A percentile compares a stretch with the other conserved stretches of the same genome.
These are phyloP conservation scores for Sminthopsis crassicaudata DNA, from an alignment of 2,113 vertebrate species.

Conservation along the genomic window DNA sequence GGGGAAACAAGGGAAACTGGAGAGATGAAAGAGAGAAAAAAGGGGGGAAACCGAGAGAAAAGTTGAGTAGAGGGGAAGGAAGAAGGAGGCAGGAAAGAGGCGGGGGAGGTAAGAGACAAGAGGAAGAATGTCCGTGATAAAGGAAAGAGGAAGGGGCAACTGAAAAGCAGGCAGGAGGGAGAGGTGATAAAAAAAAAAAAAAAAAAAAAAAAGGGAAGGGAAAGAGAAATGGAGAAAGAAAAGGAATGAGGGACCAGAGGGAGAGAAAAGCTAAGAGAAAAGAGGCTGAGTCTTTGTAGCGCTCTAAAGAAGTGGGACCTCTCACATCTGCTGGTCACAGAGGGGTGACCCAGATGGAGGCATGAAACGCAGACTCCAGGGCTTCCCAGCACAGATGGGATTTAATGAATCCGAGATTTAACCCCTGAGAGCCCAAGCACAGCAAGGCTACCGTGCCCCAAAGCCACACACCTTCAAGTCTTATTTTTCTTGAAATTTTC, in stretches of 20 bases:
- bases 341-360: constrained; percentile 28
- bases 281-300: neutral
- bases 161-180: neutral
- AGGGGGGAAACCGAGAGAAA: too few species aligned
- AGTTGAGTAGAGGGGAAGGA: neutral
- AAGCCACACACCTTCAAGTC: neutral
- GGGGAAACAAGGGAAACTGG: neutral
- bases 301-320: neutral
- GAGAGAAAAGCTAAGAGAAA: neutral
- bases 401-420: constrained; percentile 8
- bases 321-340: constrained; percentile 1
- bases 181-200: neutral
- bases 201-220: neutral
- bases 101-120: neutral
- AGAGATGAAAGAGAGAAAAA: too few species aligned
- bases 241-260: neutral
- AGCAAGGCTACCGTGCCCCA: neutral
- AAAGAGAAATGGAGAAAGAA: neutral
- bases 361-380: constrained; percentile 22
- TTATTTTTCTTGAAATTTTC: neutral
- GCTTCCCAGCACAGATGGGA: constrained; percentile 37
- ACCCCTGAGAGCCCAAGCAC: neutral
- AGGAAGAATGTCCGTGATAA: neutral
- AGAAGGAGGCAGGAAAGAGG: neutral
- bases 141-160: neutral